Conservation (phyloP, 2,113 vertebrate genomes). For the Onychostoma macrolepis region DNA sequence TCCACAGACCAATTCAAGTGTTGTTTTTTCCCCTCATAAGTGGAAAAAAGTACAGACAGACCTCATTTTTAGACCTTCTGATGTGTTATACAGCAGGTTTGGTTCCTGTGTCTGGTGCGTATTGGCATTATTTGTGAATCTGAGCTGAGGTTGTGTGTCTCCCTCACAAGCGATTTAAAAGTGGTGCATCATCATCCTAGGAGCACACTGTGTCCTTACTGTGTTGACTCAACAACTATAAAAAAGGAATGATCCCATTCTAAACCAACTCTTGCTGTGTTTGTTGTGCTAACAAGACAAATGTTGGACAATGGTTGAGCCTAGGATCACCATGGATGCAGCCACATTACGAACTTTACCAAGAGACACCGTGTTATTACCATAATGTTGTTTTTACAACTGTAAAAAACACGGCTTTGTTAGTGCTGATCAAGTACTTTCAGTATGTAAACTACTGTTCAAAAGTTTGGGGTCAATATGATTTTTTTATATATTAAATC, state of each 20-base stretch:
- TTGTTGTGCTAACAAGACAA: conserved; percentile 69
- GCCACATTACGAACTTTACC: conserved; percentile 29
- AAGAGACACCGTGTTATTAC: not conserved
- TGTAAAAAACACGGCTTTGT: not conserved
- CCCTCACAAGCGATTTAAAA: conserved; percentile 7
- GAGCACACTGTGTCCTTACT: conserved; percentile 55
- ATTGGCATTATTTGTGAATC: not conserved
- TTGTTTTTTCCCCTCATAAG: conserved; percentile 7
- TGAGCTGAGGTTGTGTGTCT: not conserved
- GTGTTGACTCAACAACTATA: conserved; percentile 70
- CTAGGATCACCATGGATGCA: not conserved
- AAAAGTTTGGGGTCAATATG: not conserved
- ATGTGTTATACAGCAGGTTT: conserved; percentile 18
- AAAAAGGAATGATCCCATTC: conserved; percentile 46
- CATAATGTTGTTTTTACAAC: not conserved
- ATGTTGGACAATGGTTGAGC: conserved; percentile 52
- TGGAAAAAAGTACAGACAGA: conserved; percentile 31
- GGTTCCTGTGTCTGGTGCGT: not conserved
- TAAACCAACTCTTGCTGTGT: conserved; percentile 58
- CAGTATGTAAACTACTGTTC: not conserved
- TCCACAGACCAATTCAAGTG: conserved; percentile 14
- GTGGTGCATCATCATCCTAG: conserved; percentile 37
- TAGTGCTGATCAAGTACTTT: not conserved
- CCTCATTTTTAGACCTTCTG: conserved; percentile 24
- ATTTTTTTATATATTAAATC: too few species aligned